Conservation (phyloP, 2,888 invertebrate genomes). For the Pteria penguin region DNA sequence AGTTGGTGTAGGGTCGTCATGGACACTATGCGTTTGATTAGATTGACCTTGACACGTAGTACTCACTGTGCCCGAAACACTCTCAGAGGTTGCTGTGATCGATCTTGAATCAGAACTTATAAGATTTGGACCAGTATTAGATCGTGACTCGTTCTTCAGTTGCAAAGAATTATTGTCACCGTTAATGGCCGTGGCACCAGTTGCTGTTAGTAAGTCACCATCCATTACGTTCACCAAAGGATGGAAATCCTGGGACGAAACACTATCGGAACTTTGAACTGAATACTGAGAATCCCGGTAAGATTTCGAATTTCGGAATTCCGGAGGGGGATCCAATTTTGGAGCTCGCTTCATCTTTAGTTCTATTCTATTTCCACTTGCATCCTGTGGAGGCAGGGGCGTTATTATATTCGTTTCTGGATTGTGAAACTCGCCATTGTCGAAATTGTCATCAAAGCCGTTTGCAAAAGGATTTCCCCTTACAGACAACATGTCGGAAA, state of each 20-base stretch:
- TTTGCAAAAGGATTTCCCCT: conserved; percentile 64
- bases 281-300: conserved; percentile 57
- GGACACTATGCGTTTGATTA: not conserved
- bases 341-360: conserved; percentile 59
- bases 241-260: conserved; percentile 51
- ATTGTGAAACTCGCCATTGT: conserved; percentile 50
- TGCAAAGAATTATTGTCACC: conserved; percentile 10
- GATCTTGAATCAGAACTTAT: not conserved
- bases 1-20: not conserved
- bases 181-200: conserved; percentile 59
- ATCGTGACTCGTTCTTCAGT: not conserved
- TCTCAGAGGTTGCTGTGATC: not conserved
- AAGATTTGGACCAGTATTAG: too few species aligned
- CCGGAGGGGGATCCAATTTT: conserved; percentile 71
- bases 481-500: conserved; percentile 56
- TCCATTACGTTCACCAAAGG: conserved; percentile 55
- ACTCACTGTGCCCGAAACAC: not conserved
- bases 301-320: conserved; percentile 60
- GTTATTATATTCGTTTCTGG: conserved; percentile 56
- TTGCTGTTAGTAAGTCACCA: conserved; percentile 69
- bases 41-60: not conserved
- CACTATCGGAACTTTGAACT: conserved; percentile 55
- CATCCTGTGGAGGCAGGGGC: conserved; percentile 54
- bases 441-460: conserved; percentile 48
- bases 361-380: conserved; percentile 57